phyloP scores from a whole-genome alignment of 2,888 invertebrate genomes.

The Mythimna albipuncta region DNA sequence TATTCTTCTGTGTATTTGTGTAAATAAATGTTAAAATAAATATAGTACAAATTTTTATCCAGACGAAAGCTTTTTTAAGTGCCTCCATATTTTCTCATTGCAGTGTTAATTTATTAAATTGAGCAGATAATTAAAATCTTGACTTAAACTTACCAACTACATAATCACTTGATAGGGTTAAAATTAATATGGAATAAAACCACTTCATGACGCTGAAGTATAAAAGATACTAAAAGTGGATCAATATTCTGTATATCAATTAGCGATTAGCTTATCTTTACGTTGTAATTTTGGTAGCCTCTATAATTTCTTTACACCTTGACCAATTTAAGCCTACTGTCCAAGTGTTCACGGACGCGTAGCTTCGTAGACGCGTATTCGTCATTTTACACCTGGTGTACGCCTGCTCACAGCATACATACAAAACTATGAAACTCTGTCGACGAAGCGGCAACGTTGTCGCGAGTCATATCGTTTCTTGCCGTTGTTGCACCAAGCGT shows the following conservation, averaged over 20 bases:
- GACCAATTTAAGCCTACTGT: too few species aligned
- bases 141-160: slow-evolving; percentile 60
- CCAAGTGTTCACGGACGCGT: too few species aligned
- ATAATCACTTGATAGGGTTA: slow-evolving; percentile 61
- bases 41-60: not conserved
- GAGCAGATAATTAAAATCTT: not conserved
- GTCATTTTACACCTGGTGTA: too few species aligned
- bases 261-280: slow-evolving; percentile 57
- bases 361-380: too few species aligned
- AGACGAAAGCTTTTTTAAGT: not conserved
- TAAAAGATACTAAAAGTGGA: slow-evolving; percentile 52
- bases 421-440: too few species aligned
- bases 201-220: slow-evolving; percentile 59
- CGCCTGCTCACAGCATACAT: too few species aligned
- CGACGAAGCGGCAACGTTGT: too few species aligned
- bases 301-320: slow-evolving; percentile 20
- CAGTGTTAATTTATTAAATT: not conserved
- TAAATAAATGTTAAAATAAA: too few species aligned
- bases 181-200: slow-evolving; percentile 61
- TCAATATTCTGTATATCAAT: slow-evolving; percentile 43
- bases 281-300: slow-evolving; percentile 10
- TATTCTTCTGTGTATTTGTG: too few species aligned
- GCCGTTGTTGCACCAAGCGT: too few species aligned
- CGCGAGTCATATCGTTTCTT: too few species aligned
- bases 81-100: slow-evolving; percentile 6